Percentiles rank a stretch among this genome's conserved stretches.
Evolutionary conservation across 2,797 vertebrate genomes (phyloP).

Genomic region (Aphelocoma californica): DNA sequence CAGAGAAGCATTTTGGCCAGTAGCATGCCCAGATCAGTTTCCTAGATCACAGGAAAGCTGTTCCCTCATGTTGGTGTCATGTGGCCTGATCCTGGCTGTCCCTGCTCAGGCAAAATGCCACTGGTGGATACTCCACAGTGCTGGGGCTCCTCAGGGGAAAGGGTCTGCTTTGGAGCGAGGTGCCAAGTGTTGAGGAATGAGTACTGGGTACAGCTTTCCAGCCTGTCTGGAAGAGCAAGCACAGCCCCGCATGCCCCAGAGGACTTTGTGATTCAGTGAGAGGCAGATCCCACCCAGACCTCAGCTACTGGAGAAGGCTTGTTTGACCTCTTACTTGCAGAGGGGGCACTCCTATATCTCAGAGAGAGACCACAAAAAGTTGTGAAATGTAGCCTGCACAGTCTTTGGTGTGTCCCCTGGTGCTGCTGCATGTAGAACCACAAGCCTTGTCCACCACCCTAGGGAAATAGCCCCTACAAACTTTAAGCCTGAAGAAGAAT

Average conservation of each 20-base stretch:
- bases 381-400: background rate
- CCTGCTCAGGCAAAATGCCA: constrained; percentile 15
- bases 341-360: background rate
- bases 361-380: background rate
- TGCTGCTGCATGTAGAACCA: background rate
- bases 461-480: background rate
- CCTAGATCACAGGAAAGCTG: constrained; percentile 11
- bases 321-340: background rate
- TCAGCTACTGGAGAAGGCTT: background rate
- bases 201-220: background rate
- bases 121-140: background rate
- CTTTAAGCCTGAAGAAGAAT: constrained; percentile 12
- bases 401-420: background rate
- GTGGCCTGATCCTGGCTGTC: background rate
- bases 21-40: background rate
- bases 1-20: background rate
- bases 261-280: background rate
- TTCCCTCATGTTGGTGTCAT: background rate
- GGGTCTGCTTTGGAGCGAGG: background rate
- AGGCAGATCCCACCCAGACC: background rate
- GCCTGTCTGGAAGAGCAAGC: background rate
- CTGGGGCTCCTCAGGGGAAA: background rate
- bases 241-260: background rate
- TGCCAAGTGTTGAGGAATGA: background rate
- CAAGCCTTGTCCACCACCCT: background rate